Conservation (phyloP, 2,113 vertebrate species). For the Prunella himalayana region DNA sequence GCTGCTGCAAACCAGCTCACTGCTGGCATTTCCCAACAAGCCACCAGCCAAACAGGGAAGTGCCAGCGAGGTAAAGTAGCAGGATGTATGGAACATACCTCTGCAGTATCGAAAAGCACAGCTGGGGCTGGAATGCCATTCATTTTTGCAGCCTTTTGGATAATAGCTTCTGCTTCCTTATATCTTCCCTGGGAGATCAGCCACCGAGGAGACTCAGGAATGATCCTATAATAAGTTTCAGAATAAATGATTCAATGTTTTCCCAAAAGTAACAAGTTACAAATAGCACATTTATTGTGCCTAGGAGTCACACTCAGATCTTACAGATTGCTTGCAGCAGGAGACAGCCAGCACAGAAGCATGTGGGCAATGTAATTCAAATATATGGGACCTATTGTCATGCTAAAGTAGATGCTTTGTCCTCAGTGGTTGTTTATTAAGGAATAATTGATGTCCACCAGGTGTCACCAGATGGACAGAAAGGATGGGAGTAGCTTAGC, state of each 20-base stretch:
- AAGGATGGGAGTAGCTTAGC: not conserved
- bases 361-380: not conserved
- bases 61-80: not conserved
- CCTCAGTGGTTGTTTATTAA: not conserved
- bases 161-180: conserved; percentile 82
- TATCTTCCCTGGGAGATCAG: conserved; percentile 85
- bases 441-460: not conserved
- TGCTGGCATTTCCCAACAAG: not conserved
- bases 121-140: conserved; percentile 74
- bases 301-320: not conserved
- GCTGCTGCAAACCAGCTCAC: not conserved
- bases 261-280: not conserved
- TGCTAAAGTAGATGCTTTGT: not conserved
- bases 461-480: not conserved
- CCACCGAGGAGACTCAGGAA: conserved; percentile 94
- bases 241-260: not conserved
- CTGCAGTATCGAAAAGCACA: conserved; percentile 68
- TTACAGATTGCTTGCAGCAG: not conserved
- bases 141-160: conserved; percentile 82
- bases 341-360: not conserved
- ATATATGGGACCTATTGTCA: not conserved
- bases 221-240: conserved; percentile 74
- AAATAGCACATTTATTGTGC: not conserved
- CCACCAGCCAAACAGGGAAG: not conserved
- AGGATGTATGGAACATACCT: conserved; percentile 66